Evolutionary conservation across 1,140 invertebrate genomes (phyloP).

Genomic region (Cephus cinctus): DNA sequence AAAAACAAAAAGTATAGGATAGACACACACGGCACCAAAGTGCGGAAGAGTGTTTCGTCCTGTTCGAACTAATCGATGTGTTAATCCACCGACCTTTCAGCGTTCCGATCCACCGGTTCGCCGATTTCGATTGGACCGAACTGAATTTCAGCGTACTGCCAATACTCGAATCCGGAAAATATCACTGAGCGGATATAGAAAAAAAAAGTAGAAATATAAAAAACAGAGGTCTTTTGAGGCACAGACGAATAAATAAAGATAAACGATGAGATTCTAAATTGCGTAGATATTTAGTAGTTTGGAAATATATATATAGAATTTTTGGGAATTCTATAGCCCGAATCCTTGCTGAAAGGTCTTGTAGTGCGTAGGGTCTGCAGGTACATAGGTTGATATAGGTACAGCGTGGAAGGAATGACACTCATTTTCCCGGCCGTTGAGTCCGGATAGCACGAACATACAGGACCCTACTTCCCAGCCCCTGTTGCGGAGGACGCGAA

Average conservation of each 20-base stretch:
- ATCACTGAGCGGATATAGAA: no score
- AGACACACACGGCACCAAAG: conserved; percentile 39
- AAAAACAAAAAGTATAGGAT: no score
- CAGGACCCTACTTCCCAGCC: neutral
- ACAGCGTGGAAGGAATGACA: neutral
- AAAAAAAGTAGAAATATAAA: no score
- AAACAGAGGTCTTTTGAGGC: no score
- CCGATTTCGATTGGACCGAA: no score
- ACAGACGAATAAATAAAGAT: no score
- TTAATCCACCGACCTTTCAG: conserved; percentile 36
- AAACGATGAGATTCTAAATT: neutral
- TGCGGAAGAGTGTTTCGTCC: conserved; percentile 45
- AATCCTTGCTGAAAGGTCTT: no score
- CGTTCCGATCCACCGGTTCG: neutral
- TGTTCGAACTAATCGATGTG: conserved; percentile 48
- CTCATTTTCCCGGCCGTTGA: conserved; percentile 9
- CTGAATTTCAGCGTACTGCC: neutral
- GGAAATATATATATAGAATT: no score
- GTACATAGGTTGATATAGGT: no score
- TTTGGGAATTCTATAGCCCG: no score
- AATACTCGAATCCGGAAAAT: no score
- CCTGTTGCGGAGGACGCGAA: neutral
- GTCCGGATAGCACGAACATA: neutral
- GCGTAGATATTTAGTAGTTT: neutral
- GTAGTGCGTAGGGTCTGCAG: no score